These are phyloP conservation scores for Neomonachus schauinslandi DNA, from an alignment of 2,113 vertebrate species.

Conservation along the genomic window DNA sequence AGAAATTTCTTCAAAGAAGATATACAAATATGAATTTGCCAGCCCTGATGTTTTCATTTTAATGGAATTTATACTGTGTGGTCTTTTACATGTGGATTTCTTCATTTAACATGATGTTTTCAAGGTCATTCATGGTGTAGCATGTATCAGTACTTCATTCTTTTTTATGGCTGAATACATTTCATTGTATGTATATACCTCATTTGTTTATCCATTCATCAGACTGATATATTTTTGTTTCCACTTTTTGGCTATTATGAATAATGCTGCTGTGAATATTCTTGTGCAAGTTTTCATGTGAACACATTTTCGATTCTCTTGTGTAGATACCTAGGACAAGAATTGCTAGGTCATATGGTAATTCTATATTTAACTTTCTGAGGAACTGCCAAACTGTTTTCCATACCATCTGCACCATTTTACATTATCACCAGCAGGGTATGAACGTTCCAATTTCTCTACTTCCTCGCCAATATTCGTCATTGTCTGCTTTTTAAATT, in stretches of 20 bases:
- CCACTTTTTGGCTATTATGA: neutral
- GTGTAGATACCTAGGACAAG: neutral
- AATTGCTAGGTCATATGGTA: slow-evolving; percentile 6
- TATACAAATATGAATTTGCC: neutral
- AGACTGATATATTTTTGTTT: neutral
- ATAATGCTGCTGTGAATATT: neutral
- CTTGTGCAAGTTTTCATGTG: neutral
- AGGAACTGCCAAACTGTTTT: slow-evolving; percentile 12
- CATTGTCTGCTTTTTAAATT: slow-evolving; percentile 2
- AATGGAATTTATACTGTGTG: neutral
- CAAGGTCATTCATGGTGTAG: neutral
- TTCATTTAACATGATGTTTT: neutral
- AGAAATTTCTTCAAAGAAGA: slow-evolving; percentile 4
- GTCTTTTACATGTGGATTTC: neutral
- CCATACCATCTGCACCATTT: slow-evolving; percentile 17
- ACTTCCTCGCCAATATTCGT: neutral
- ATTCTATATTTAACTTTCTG: slow-evolving; percentile 35
- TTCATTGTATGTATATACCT: neutral
- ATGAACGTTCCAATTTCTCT: neutral
- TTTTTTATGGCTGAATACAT: neutral
- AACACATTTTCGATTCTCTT: slow-evolving; percentile 14
- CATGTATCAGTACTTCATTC: neutral
- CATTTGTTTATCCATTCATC: neutral
- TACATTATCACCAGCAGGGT: neutral
- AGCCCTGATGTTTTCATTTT: neutral